A percentile compares a stretch with the other conserved stretches of the same genome.
Conservation (phyloP, 2,797 vertebrate species). For the Anniella stebbinsi region DNA sequence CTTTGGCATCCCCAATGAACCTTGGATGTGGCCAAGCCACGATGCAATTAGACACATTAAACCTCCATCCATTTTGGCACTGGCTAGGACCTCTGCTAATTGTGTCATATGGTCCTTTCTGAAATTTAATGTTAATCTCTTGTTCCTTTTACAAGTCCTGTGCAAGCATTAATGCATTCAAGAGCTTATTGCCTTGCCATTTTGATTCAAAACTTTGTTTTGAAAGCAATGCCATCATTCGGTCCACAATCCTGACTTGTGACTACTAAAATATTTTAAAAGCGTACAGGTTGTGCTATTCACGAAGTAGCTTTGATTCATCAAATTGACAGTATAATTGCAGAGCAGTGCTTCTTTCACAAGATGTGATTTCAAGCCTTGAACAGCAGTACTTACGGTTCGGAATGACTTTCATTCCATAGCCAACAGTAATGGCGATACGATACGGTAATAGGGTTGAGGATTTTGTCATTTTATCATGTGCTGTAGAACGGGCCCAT, state of each 20-base stretch:
- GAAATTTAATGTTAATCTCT: conserved; percentile 12
- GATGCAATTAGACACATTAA: not conserved
- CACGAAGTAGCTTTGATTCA: not conserved
- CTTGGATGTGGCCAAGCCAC: not conserved
- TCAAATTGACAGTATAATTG: conserved; percentile 17
- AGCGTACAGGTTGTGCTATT: conserved; percentile 6
- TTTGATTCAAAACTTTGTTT: conserved; percentile 12
- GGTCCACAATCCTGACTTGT: conserved; percentile 2
- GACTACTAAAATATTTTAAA: not conserved
- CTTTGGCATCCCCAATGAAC: not conserved
- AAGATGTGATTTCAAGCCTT: not conserved
- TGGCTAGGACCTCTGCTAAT: not conserved
- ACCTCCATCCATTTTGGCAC: not conserved
- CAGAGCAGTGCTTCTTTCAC: conserved; percentile 11
- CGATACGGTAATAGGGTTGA: not conserved
- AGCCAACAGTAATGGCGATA: rapidly evolving
- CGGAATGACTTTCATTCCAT: conserved; percentile 5
- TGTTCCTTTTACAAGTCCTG: conserved; percentile 23
- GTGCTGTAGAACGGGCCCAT: not conserved
- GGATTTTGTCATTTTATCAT: not conserved
- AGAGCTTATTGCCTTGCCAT: not conserved
- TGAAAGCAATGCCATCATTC: not conserved
- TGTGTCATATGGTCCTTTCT: conserved; percentile 16
- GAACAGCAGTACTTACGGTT: not conserved
- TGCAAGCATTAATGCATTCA: not conserved